These are phyloP conservation scores for Hyposoter dolosus DNA, from an alignment of 2,888 invertebrate species.

Conservation along the genomic window DNA sequence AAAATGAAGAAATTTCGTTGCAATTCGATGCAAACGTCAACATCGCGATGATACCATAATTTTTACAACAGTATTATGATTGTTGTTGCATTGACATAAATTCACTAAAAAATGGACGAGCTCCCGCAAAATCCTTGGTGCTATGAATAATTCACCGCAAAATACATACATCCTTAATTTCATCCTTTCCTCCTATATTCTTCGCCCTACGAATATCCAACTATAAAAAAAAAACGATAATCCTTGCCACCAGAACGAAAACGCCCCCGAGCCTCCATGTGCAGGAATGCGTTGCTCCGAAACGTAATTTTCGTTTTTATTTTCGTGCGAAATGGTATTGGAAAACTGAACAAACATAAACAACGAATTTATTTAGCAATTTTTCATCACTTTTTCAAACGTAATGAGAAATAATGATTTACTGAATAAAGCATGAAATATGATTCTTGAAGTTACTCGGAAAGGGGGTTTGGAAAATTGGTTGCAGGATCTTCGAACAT, in stretches of 20 bases:
- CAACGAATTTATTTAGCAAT: not conserved
- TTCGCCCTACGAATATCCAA: not conserved
- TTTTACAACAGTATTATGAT: not conserved
- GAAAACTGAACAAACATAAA: not conserved
- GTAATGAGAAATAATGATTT: not conserved
- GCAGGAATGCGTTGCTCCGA: not conserved
- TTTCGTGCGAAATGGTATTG: not conserved
- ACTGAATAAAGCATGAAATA: not conserved
- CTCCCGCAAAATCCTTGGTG: not conserved
- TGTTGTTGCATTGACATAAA: not conserved
- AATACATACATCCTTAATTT: not conserved
- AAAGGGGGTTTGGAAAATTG: not conserved
- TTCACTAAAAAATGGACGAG: not conserved
- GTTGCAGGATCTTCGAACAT: not conserved
- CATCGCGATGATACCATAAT: not conserved
- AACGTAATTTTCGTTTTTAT: not conserved
- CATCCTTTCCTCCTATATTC: not conserved
- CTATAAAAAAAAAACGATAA: not conserved
- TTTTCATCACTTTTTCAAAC: not conserved
- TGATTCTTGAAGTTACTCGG: not conserved
- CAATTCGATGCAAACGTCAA: not conserved
- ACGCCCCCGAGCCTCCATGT: not conserved
- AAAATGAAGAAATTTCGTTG: not conserved
- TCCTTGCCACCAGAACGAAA: not conserved
- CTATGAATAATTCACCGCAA: not conserved